Conservation (phyloP, 2,113 vertebrate species). For the Ginglymostoma cirratum region DNA sequence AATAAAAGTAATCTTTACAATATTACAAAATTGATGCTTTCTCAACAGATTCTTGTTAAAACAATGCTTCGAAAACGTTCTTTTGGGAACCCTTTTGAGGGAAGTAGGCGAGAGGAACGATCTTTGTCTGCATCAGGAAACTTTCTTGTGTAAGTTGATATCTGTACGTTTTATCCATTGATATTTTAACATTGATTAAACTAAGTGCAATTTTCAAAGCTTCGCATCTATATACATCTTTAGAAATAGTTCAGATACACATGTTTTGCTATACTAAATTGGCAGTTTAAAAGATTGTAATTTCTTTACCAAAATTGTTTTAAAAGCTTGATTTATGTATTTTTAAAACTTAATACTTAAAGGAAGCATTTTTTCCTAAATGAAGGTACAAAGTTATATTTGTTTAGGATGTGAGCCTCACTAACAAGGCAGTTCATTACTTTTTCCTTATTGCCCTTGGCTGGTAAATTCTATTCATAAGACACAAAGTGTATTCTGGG, state of each 20-base stretch:
- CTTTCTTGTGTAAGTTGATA: conserved; percentile 69
- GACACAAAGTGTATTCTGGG: not conserved
- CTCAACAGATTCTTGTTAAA: conserved; percentile 82
- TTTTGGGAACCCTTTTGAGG: conserved; percentile 92
- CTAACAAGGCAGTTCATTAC: not conserved
- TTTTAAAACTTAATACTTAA: not conserved
- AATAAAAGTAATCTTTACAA: not conserved
- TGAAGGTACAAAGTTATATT: not conserved
- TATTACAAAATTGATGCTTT: not conserved
- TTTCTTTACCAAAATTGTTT: not conserved
- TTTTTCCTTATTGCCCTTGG: not conserved
- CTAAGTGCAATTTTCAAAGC: not conserved
- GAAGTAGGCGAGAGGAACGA: conserved; percentile 76
- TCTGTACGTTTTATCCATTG: not conserved
- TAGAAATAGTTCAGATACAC: not conserved
- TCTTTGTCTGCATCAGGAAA: conserved; percentile 62
- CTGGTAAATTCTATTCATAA: not conserved
- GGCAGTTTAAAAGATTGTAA: not conserved
- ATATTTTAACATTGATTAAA: not conserved
- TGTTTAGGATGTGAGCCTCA: not conserved
- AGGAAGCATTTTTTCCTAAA: not conserved
- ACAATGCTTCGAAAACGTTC: conserved; percentile 96
- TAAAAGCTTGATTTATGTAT: not conserved
- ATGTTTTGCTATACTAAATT: not conserved
- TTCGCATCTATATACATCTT: not conserved